A percentile compares a stretch with the other conserved stretches of the same genome.
Evolutionary conservation across 37 sponge, comb jelly and placozoan genomes (phyloP).

Genomic region (Lycopodina hypogea): DNA sequence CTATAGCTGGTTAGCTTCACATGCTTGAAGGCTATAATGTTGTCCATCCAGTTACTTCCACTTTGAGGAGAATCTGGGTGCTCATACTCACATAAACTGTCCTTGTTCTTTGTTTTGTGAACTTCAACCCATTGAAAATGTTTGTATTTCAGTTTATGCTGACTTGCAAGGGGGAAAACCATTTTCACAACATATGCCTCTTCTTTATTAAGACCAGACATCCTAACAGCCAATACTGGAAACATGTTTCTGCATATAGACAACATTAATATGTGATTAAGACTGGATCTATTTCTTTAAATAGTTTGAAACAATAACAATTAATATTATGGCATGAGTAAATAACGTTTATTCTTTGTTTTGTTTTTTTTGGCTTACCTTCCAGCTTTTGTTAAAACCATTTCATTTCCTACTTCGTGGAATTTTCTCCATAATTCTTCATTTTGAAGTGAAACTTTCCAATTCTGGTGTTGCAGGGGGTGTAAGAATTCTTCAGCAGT

Average conservation of each 20-base stretch:
- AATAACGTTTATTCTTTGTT: too few relatives aligned
- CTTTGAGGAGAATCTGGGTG: conserved; percentile 75
- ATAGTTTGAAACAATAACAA: too few relatives aligned
- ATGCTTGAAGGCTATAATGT: conserved; percentile 55
- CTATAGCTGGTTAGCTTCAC: conserved; percentile 84
- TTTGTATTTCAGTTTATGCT: conserved; percentile 74
- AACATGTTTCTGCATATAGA: conserved; percentile 79
- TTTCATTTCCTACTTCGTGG: conserved; percentile 76
- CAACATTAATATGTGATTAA: too few relatives aligned
- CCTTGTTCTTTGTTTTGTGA: conserved; percentile 71
- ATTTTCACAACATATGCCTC: conserved; percentile 52
- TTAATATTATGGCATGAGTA: too few relatives aligned
- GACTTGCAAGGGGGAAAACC: conserved; percentile 64
- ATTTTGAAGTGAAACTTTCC: conserved; percentile 66
- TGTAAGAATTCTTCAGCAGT: too few relatives aligned
- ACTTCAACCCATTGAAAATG: conserved; percentile 73
- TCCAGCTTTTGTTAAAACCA: conserved; percentile 87
- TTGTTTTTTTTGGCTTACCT: too few relatives aligned
- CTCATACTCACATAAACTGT: conserved; percentile 27
- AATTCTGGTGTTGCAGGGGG: too few relatives aligned
- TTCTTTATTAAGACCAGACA: conserved; percentile 61
- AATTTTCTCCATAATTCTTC: conserved; percentile 70
- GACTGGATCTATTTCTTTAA: too few relatives aligned
- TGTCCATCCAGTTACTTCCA: conserved; percentile 71
- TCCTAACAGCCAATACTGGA: conserved; percentile 56